Evolutionary conservation across 2,797 vertebrate genomes (phyloP).

Genomic region (Xiphophorus birchmanni): DNA sequence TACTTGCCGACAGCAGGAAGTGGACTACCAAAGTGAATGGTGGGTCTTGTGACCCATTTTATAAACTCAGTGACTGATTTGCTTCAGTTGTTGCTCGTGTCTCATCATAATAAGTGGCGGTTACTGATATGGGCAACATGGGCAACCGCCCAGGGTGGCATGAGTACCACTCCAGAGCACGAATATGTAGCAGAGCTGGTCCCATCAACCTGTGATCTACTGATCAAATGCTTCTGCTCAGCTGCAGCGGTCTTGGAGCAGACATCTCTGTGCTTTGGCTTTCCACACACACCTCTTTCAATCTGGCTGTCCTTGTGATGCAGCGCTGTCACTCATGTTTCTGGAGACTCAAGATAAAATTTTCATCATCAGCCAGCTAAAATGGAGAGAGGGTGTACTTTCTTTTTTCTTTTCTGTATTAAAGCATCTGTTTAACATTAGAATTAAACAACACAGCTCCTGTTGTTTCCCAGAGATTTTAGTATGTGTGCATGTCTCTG

Average conservation of each 20-base stretch:
- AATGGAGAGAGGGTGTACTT: not conserved
- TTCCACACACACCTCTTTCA: not conserved
- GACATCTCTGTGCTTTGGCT: not conserved
- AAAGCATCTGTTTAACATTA: not conserved
- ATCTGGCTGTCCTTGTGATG: not conserved
- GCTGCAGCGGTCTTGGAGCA: not conserved
- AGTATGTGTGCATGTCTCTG: slow-evolving; percentile 24
- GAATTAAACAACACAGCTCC: not conserved
- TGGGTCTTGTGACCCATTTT: not conserved
- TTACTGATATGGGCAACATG: no score
- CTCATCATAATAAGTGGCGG: not conserved
- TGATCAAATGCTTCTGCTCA: not conserved
- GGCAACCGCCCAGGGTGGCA: no score
- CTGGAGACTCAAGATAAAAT: not conserved
- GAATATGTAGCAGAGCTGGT: not conserved
- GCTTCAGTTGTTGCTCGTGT: not conserved
- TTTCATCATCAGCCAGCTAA: not conserved
- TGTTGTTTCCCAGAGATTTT: not conserved
- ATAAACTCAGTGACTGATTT: not conserved
- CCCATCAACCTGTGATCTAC: not conserved
- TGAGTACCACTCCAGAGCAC: not conserved
- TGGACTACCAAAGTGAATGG: not conserved
- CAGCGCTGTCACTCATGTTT: not conserved
- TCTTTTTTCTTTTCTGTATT: not conserved
- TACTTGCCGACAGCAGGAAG: not conserved